Evolutionary conservation across 2,888 invertebrate species (phyloP), one percentile per base, ranked within the genome.

Genomic region (Polylopha cassiicola): DNA sequence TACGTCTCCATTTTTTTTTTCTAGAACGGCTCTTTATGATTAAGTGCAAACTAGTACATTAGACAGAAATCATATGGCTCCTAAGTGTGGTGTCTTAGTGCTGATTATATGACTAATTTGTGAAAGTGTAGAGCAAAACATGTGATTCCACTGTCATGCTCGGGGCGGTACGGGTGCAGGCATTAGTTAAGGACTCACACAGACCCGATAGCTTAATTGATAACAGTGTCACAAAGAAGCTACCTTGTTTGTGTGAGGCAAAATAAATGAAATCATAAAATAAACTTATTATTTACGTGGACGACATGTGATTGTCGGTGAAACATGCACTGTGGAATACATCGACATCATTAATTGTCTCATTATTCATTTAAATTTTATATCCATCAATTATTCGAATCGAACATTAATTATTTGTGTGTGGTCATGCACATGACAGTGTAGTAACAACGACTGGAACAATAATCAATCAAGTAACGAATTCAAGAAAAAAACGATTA

Each of bases 111-210:
- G 29, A 20, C 37, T 38, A 38, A 31, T 51, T 53, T 46, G 55
- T 43, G 51, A 47, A 39, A 47, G 47, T 44, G 49, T 48, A 42
- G 60, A 61, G 64, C 71, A 58, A 64, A 56, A 64, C 60, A 49
- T 39, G 50, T 55, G 54, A 52, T 62, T 51, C 46, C 57, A 56
- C 53, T 73, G 75, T 74, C 82, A 82, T 82, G 82, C 82, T 75
- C 60, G 64, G 71, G 73, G 80, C 75, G 78, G 80, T 75, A 81
- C 82, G 76, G 73, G 82, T 84, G 84, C 82, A 80, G 82, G 77
- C 75, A 54, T 51, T 50, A 46, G 51, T 56, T 69, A n/a, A n/a
- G n/a, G n/a, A n/a, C 70, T 65, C 72, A 67, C 74, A 74, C 72
- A 72, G 76, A 76, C 70, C 14, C 13, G 7, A n/a, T 4, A 9